These are phyloP conservation scores for Macroglossus sobrinus DNA, from an alignment of 2,113 vertebrate species.

Conservation along the genomic window DNA sequence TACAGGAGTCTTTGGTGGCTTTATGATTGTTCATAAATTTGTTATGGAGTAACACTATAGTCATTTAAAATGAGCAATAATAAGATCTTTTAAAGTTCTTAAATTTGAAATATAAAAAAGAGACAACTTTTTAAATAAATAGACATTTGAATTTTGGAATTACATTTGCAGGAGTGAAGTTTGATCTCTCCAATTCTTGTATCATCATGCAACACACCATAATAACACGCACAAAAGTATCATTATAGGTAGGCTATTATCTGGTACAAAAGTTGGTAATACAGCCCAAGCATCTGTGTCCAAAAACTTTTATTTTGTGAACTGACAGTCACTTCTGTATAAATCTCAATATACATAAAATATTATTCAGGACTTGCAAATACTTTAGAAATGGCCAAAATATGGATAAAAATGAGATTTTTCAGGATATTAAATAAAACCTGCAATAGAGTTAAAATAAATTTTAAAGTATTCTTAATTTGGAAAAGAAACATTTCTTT, in stretches of 20 bases:
- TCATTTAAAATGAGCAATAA: not conserved
- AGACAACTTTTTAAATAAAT: not conserved
- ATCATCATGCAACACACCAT: not conserved
- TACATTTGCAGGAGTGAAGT: not conserved
- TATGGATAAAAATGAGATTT: not conserved
- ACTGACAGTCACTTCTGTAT: not conserved
- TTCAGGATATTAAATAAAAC: not conserved
- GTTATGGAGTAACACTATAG: not conserved
- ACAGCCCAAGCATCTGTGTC: not conserved
- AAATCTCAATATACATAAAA: not conserved
- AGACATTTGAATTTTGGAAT: not conserved
- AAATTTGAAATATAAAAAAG: not conserved
- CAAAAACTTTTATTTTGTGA: not conserved
- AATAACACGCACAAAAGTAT: not conserved
- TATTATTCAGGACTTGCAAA: not conserved
- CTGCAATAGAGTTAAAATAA: not conserved
- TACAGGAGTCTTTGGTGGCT: not conserved
- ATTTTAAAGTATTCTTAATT: conserved; percentile 53
- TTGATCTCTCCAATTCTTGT: not conserved
- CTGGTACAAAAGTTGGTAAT: not conserved
- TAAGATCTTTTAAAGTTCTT: not conserved
- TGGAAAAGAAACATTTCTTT: conserved; percentile 48
- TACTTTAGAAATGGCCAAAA: not conserved
- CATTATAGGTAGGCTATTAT: not conserved
- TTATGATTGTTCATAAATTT: not conserved